Base-by-base conservation (phyloP, 2,797 vertebrate genomes). In the Crotalus adamanteus region DNA sequence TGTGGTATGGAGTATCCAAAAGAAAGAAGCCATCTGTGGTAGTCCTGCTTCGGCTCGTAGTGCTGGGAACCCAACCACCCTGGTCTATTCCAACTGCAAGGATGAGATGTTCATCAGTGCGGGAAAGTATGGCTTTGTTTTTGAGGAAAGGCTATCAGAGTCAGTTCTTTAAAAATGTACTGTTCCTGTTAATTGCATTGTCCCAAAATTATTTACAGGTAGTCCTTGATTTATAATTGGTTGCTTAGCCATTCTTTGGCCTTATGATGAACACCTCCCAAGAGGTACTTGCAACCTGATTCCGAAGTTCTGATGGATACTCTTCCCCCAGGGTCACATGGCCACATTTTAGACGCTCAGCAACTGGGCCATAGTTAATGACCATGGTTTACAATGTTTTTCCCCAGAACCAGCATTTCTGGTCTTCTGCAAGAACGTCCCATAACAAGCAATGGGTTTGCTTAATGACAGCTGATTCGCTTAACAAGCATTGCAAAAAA, bases 21-120 rank as follows among this genome's bases (percentile, higher is more conserved):
- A 96, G 93, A 98, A 97, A 92, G 97, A 98, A 37, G 98, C 98
- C 2, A 97, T 99, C 90, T 99, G 99, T 2, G 98, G 98, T 63
- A 98, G 98, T 73, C 97, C 97, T 0, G 98, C 98, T 0, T 98
- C 98, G 0, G 92, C 98, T 0, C 95, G 97, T 47, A 98, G 94
- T 1, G 94, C 98, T 0, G 98, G 99, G 12, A 97, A 97, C 0
- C 97, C 98, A 85, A 96, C 98, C 86, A 89, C 97, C 0, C 90
- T 99, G 9, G 78, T 96, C 91, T 99, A 97, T 97, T 98, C 97
- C 3, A 98, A 97, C 94, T 97, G 96, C 90, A 97, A 95, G 0
- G 98, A 99, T 1, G 97, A 98, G 51, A 88, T 98, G 59, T 99
- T 99, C 87, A 94, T 99, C 86, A 98, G 98, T 4, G 99, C 98